Conservation (phyloP, 2,113 vertebrate species). For the Acanthisitta chloris region DNA sequence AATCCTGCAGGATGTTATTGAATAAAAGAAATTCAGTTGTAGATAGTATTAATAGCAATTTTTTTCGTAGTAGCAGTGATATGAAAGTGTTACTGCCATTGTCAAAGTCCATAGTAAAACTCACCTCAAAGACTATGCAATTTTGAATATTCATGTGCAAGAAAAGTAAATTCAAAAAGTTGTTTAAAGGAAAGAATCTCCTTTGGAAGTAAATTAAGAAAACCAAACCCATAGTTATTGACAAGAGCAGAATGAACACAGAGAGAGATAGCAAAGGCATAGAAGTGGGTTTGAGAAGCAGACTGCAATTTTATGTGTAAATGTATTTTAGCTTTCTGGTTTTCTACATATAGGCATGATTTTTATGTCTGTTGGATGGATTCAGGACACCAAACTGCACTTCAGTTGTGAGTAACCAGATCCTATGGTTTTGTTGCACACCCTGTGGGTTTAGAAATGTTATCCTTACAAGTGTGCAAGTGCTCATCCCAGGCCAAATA, state of each 20-base stretch:
- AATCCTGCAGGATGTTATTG: background rate
- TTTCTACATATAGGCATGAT: background rate
- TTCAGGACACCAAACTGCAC: background rate
- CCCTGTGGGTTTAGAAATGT: background rate
- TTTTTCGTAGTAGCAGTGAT: background rate
- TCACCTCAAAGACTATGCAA: background rate
- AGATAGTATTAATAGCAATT: background rate
- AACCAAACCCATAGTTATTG: background rate
- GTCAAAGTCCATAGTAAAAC: background rate
- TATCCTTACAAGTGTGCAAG: background rate
- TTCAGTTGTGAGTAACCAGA: background rate
- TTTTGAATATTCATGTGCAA: background rate
- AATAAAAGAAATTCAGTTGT: background rate
- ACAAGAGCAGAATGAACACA: background rate
- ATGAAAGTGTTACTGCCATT: accelerated
- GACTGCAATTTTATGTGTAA: background rate
- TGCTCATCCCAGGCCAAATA: background rate
- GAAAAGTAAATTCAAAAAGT: background rate
- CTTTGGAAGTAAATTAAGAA: background rate
- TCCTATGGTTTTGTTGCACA: background rate
- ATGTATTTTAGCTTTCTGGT: background rate
- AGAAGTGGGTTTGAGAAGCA: background rate
- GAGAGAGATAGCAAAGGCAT: background rate
- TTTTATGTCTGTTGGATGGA: background rate
- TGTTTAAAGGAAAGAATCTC: background rate